Conservation (phyloP, 2,888 invertebrate genomes). For the Dynastes grantii region DNA sequence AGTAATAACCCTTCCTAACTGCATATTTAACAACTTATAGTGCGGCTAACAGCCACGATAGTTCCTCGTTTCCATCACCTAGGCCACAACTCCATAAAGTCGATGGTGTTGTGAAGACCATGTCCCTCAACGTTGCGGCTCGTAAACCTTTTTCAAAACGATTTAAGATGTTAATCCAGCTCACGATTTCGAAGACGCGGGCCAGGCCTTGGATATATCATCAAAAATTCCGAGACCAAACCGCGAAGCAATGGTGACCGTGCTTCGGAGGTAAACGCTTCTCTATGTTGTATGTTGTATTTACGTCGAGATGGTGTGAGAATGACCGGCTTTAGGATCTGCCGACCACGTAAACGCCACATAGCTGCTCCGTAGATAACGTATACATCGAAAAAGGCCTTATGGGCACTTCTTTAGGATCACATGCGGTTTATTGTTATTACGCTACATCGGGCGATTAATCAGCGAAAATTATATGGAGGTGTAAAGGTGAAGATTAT, state of each 20-base stretch:
- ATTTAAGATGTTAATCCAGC: slow-evolving; percentile 61
- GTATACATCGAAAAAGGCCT: background rate
- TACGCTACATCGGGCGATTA: slow-evolving; percentile 27
- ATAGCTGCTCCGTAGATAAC: slow-evolving; percentile 1
- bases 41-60: too few species aligned
- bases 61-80: too few species aligned
- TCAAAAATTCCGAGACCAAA: slow-evolving; percentile 7
- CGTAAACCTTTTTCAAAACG: slow-evolving; percentile 1
- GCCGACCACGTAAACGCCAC: slow-evolving; percentile 1
- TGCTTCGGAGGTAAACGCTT: slow-evolving; percentile 16
- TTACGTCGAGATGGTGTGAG: slow-evolving; percentile 15
- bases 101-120: too few species aligned
- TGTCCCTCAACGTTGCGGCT: background rate
- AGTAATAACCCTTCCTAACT: too few species aligned
- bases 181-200: slow-evolving; percentile 61
- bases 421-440: slow-evolving; percentile 33
- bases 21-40: too few species aligned
- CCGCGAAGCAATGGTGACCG: too few species aligned
- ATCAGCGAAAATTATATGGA: slow-evolving; percentile 18
- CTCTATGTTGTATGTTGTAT: background rate
- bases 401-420: slow-evolving; percentile 9
- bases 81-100: too few species aligned
- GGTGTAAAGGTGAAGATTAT: background rate
- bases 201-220: slow-evolving; percentile 9
- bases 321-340: slow-evolving; percentile 23